A percentile compares a stretch with the other conserved stretches of the same genome.
Conservation (phyloP, 2,888 invertebrate genomes). For the Leptinotarsa juncta region DNA sequence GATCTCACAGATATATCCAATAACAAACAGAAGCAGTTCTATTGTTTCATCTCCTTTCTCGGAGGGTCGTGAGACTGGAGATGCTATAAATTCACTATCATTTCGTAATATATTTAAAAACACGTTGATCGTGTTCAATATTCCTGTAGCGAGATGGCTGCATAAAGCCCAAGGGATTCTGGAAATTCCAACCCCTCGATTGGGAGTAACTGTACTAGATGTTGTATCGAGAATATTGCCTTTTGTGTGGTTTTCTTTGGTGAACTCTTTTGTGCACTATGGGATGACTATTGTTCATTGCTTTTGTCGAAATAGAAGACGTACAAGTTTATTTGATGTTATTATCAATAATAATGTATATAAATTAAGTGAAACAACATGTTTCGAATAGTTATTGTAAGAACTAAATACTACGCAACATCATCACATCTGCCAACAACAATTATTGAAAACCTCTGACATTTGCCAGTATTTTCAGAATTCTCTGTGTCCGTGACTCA, state of each 20-base stretch:
- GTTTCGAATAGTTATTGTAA: too few relatives aligned
- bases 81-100: slow-evolving; percentile 42
- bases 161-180: slow-evolving; percentile 44
- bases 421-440: too few relatives aligned
- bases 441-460: too few relatives aligned
- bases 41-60: slow-evolving; percentile 30
- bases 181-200: slow-evolving; percentile 47
- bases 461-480: too few relatives aligned
- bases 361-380: too few relatives aligned
- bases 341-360: too few relatives aligned
- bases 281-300: neutral
- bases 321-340: too few relatives aligned
- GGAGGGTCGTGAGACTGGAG: slow-evolving; percentile 12
- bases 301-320: too few relatives aligned
- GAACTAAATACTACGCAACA: too few relatives aligned
- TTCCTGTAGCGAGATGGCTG: slow-evolving; percentile 47
- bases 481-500: too few relatives aligned
- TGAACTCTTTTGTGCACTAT: neutral
- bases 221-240: slow-evolving; percentile 35
- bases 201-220: neutral
- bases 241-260: too few relatives aligned
- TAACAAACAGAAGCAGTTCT: slow-evolving; percentile 12
- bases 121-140: slow-evolving; percentile 52
- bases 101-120: slow-evolving; percentile 51
- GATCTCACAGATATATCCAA: slow-evolving; percentile 23